Base-by-base conservation (phyloP, 1,140 invertebrate species). In the Xylocopa sonorina region DNA sequence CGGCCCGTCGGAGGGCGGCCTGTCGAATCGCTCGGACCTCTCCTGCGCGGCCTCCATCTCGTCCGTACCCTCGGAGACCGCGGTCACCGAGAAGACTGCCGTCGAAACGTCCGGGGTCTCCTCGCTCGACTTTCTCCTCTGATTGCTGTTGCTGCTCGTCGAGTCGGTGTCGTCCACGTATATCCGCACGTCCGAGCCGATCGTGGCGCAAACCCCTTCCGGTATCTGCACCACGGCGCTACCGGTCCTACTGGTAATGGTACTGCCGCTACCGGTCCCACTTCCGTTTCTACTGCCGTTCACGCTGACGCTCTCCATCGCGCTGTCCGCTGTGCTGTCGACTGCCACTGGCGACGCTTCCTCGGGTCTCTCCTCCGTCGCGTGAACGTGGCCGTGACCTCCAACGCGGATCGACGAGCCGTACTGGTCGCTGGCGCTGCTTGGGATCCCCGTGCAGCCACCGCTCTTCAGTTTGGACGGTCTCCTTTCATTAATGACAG, bases 401-500 rank as follows among this genome's bases (percentile, higher is more conserved):
- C 78, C 71, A 3, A 32, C 38, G 3, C 64, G 38, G 0, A 58
- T 64, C 2, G 78, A n/a, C 3, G 75, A 50, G 16, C 71, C 27
- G 74, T 73, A 75, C 10, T 81, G 78, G 29, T 85, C 84, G 74
- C 12, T 69, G 48, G 73, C 74, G 43, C 68, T 83, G 55, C 73
- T 78, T 43, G 72, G 69, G 21, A 43, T 34, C 4, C 5, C 53
- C 7, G 80, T 55, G 2, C 83, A 80, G 24, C 67, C 48, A 18
- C 67, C 81, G 16, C 85, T 80, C 48, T 88, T 92, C 32, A 92
- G 53, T 51, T 88, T 92, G 71, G 90, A 90, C 62, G 91, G 92
- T 64, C 91, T 89, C 64, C 91, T 87, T 81, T 93, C 92, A 75
- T 92, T 93, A 16, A 93, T 93, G 21, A 93, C 80, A 0, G 92